Evolutionary conservation across 1,140 invertebrate species (phyloP), one percentile per base, ranked within the genome.

Genomic region (Pachypeltis micranthus): DNA sequence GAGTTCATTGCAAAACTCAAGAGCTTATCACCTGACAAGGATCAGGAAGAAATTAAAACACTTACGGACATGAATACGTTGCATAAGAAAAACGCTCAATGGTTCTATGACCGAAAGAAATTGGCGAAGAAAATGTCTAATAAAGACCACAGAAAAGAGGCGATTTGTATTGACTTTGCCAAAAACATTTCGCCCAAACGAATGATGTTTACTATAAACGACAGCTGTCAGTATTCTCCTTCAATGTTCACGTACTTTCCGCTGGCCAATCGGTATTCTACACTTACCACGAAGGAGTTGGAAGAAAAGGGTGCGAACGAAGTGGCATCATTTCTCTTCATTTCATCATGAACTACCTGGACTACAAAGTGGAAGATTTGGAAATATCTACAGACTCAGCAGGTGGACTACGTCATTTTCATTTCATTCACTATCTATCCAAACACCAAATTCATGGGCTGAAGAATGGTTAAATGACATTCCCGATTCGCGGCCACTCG

Each of bases 121-220:
- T 44, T 28, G 34, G 31, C 31, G 21, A 55, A 27, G 26, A n/a
- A 39, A 7, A 28, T 59, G 29, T 10, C 28, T 39, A 14, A 59
- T 56, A 31, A 59, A 26, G 1, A 14, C 19, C 14, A 26, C n/a
- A 60, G 51, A 25, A 26, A 59, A 47, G 67, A 67, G 51, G 65
- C 58, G 16, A 60, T 69, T 14, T 61, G 60, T 7, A 62, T 68
- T 28, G 64, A 69, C n/a, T 67, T 59, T 55, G 26, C 57, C 10
- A 62, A 65, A 57, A 68, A 68, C 47, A 39, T 68, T 14, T 55
- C 61, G 14, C 28, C 24, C 56, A 44, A 34, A 67, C 67, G 10
- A 68, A 67, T 54, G 63, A 67, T 25, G 44, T 68, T 1, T 68
- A 68, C 39, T 68, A 68, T 51, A 62, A 47, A 29, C 26, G 66